Conservation (phyloP, 2,113 vertebrate species). For the Hepsetus odoe region DNA sequence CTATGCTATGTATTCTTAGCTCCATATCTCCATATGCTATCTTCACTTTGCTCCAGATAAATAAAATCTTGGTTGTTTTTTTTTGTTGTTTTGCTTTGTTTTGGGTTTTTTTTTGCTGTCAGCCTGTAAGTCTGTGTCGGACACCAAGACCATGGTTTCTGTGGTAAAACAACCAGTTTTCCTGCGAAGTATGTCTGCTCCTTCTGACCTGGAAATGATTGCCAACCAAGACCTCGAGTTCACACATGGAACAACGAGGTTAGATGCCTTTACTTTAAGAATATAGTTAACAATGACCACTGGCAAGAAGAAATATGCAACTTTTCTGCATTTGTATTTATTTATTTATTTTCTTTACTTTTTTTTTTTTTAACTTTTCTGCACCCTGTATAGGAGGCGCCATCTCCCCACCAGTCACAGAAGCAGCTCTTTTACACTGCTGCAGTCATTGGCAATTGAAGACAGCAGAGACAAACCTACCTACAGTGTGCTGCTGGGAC, state of each 20-base stretch:
- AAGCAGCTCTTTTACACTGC: constrained; percentile 94
- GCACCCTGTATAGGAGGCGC: constrained; percentile 73
- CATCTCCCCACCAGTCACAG: constrained; percentile 91
- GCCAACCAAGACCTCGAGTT: constrained; percentile 95
- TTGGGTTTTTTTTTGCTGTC: constrained; percentile 33
- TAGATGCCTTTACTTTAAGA: not conserved
- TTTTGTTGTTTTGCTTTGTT: not conserved
- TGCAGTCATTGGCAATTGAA: constrained; percentile 91
- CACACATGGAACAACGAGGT: constrained; percentile 88
- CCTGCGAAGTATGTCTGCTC: constrained; percentile 96
- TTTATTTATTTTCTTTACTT: no score
- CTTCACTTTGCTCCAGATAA: no score
- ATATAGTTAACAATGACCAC: no score
- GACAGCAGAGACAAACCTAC: constrained; percentile 94
- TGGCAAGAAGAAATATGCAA: no score
- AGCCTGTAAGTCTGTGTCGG: constrained; percentile 94
- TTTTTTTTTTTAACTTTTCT: not conserved
- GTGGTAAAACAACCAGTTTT: constrained; percentile 93
- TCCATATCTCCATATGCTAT: no score
- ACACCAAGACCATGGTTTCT: constrained; percentile 85
- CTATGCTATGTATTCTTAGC: no score
- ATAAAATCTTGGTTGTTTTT: not conserved
- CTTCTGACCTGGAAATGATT: constrained; percentile 98
- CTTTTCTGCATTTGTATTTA: no score
- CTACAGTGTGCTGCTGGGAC: constrained; percentile 92